Evolutionary conservation across 2,797 vertebrate species (phyloP), one percentile per base, ranked within the genome.

Genomic region (Acridotheres tristis): DNA sequence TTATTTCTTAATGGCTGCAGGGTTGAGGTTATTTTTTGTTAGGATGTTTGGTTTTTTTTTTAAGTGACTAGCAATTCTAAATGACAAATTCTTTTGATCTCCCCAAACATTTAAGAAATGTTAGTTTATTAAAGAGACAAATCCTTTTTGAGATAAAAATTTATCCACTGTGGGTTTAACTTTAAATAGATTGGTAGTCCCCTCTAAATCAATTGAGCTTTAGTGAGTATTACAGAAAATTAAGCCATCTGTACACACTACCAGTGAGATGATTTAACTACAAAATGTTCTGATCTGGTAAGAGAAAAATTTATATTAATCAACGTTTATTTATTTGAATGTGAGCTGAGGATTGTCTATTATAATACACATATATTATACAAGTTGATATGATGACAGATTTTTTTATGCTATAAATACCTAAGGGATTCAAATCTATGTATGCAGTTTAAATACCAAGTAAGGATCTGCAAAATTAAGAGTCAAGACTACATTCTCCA

Each of bases 201-300:
- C 66, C 57, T 89, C 78, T 88, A 94, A 91, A 90, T 95, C 89
- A 83, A 94, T 62, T 78, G 88, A 86, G 89, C 62, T 94, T 95
- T 94, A 90, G 69, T 69, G 76, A 68, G 62, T 88, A 92, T 90
- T 94, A 78, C 69, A 94, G 85, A 94, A 96, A 94, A 93, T 91
- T 86, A 91, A 91, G 76, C 69, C 91, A 93, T 95, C 88, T 94
- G 79, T 88, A 94, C 91, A 86, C 66, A 62, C n/a, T 68, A 69
- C 45, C 66, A 93, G 38, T 88, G 83, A 93, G 66, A 90, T 91
- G 36, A 95, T 84, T 94, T 94, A 95, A 94, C 80, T 96, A 88
- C 69, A 83, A 47, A 81, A 58, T 85, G 62, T 93, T 94, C 79
- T 92, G 59, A 81, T 88, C 81, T 8, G 34, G 77, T 88, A 86